These are phyloP conservation scores for Heliconius hermathena DNA, from an alignment of 1,140 invertebrate species.

Conservation along the genomic window DNA sequence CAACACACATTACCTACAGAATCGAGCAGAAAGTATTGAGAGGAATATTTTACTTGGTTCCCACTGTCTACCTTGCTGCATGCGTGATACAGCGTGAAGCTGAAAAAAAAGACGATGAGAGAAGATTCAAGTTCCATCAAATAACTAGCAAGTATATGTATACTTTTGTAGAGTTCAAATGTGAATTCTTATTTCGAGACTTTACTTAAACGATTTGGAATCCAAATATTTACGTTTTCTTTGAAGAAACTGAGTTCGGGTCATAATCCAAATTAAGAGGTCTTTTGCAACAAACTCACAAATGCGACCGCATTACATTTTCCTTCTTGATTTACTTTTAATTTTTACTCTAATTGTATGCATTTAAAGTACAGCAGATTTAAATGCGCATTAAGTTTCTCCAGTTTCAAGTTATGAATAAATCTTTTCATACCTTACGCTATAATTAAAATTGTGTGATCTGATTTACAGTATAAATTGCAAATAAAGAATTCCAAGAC, in stretches of 20 bases:
- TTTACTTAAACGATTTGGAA: conserved; percentile 16
- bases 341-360: conserved; percentile 16
- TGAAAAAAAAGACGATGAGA: not conserved
- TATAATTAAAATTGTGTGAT: not conserved
- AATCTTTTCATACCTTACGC: conserved; percentile 21
- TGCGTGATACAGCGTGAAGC: no score
- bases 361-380: conserved; percentile 18
- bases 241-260: conserved; percentile 20
- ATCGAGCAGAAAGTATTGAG: no score
- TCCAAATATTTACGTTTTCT: conserved; percentile 22
- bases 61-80: not conserved
- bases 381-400: conserved; percentile 23
- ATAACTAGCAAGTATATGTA: not conserved
- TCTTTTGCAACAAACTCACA: conserved; percentile 27
- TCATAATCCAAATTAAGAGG: conserved; percentile 26
- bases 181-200: conserved; percentile 11
- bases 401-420: conserved; percentile 26
- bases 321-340: conserved; percentile 23
- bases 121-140: no score
- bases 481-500: no score
- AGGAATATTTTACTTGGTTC: no score
- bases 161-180: not conserved
- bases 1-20: no score
- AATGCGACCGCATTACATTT: conserved; percentile 30
- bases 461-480: no score